Evolutionary conservation across 2,888 invertebrate species (phyloP).

Genomic region (Eulithis prunata): DNA sequence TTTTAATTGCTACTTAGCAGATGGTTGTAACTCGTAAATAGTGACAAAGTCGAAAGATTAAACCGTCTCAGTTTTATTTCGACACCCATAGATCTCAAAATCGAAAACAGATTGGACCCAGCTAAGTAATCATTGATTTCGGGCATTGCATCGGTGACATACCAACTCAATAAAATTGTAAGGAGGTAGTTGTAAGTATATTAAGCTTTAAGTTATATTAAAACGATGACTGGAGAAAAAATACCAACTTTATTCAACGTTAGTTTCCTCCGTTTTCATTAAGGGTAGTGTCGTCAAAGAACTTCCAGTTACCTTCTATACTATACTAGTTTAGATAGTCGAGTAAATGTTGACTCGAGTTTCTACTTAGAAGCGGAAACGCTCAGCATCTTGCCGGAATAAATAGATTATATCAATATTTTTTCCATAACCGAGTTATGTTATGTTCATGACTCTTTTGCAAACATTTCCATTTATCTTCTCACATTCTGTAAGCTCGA

Average conservation of each 20-base stretch:
- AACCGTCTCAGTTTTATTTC: too few species aligned
- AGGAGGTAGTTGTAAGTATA: too few species aligned
- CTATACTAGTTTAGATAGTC: slow-evolving; percentile 6
- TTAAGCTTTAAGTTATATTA: not conserved
- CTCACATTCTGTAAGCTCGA: not conserved
- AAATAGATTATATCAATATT: slow-evolving; percentile 22
- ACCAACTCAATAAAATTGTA: too few species aligned
- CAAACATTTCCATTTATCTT: slow-evolving; percentile 20
- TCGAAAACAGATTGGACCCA: too few species aligned
- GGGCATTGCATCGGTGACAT: too few species aligned
- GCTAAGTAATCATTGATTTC: too few species aligned
- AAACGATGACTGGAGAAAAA: not conserved
- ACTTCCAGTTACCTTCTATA: slow-evolving; percentile 2
- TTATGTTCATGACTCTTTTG: slow-evolving; percentile 19
- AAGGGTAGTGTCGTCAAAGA: slow-evolving; percentile 7
- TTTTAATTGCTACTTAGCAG: too few species aligned
- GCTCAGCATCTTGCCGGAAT: slow-evolving; percentile 20
- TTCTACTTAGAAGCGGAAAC: not conserved
- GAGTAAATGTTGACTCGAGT: slow-evolving; percentile 23
- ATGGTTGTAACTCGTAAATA: too few species aligned
- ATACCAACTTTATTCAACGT: not conserved
- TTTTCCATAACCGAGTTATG: slow-evolving; percentile 24
- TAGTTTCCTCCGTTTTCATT: slow-evolving; percentile 15
- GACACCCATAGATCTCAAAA: too few species aligned
- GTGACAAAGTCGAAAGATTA: too few species aligned